phyloP scores from a whole-genome alignment of 2,888 invertebrate species.

The Drosophila imparisetae region DNA sequence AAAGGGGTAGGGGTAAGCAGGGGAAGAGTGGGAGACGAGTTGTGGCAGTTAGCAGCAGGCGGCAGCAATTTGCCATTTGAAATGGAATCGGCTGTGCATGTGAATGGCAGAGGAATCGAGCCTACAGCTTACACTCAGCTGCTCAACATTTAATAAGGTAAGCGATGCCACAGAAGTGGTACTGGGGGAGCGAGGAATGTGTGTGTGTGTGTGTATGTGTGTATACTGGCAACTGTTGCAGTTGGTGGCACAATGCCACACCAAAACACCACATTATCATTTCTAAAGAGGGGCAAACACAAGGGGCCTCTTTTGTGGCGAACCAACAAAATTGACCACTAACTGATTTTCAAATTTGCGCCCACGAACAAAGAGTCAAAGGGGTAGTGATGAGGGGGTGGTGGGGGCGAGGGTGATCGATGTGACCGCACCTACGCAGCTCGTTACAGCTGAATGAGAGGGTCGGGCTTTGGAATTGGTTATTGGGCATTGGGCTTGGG shows the following conservation, averaged over 20 bases:
- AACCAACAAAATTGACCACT: constrained; percentile 71
- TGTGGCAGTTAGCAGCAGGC: constrained; percentile 9
- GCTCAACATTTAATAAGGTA: constrained; percentile 29
- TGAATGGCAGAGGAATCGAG: constrained; percentile 32
- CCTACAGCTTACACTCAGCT: constrained; percentile 12
- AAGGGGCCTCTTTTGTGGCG: constrained; percentile 61
- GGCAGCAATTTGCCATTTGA: constrained; percentile 44
- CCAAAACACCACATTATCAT: constrained; percentile 69
- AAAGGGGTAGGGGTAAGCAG: not conserved
- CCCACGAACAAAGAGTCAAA: constrained; percentile 25
- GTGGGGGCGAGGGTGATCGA: not conserved
- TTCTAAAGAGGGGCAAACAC: constrained; percentile 15
- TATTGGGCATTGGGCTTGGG: not conserved
- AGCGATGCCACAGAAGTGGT: not conserved
- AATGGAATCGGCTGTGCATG: constrained; percentile 25
- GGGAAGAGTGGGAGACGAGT: not conserved
- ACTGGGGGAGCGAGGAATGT: not conserved
- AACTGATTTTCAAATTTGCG: constrained; percentile 75
- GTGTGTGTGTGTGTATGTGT: not conserved
- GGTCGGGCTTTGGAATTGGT: not conserved
- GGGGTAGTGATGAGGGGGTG: not conserved
- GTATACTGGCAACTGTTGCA: constrained; percentile 4
- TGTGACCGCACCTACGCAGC: constrained; percentile 66
- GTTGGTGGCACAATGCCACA: constrained; percentile 67
- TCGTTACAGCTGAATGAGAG: constrained; percentile 52